Base-by-base conservation (phyloP, 1,140 invertebrate genomes). In the Drosophila micromelanica region DNA sequence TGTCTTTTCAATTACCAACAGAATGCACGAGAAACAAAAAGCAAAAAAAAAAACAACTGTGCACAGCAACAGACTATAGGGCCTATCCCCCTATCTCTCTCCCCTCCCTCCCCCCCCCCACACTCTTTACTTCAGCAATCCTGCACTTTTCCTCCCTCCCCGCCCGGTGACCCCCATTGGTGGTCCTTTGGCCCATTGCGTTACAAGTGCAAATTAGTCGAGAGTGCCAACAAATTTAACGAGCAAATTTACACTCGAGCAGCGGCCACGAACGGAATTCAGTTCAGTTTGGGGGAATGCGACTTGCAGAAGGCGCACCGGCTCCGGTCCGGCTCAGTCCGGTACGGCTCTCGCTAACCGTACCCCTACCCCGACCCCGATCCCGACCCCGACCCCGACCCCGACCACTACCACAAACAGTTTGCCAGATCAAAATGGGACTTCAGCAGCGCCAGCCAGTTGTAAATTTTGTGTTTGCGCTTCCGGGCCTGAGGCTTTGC, bases 161-260 rank as follows among this genome's bases (percentile, higher is more conserved):
- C 15, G 0, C 20, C 11, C 23, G 13, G 9, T 13, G 7, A 11
- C 13, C 48, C 49, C 38, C 60, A 62, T 35, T 13, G 15, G 5
- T 13, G 15, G 5, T 9, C 35, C 75, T 48, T 48, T 63, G 43
- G 72, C 71, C 72, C 76, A 64, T 79, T 84, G 80, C 74, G 78
- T 75, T 81, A 64, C 78, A 81, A 87, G 78, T 87, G 82, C 81
- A 86, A 86, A 86, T 86, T 86, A 86, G 81, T 86, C 78, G 78
- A 86, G 81, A 86, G 81, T 87, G 84, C 79, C 84, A 87, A 86
- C 82, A 86, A 86, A 86, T 87, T 86, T 86, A 86, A 86, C 81
- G 84, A 86, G 81, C 81, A 86, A 86, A 86, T 86, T 86, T 86
- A 87, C 81, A 86, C 81, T 89, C 84, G 74, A 80, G 76, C 76